phyloP scores from a whole-genome alignment of 2,797 vertebrate genomes.

The Thamnophis elegans region DNA sequence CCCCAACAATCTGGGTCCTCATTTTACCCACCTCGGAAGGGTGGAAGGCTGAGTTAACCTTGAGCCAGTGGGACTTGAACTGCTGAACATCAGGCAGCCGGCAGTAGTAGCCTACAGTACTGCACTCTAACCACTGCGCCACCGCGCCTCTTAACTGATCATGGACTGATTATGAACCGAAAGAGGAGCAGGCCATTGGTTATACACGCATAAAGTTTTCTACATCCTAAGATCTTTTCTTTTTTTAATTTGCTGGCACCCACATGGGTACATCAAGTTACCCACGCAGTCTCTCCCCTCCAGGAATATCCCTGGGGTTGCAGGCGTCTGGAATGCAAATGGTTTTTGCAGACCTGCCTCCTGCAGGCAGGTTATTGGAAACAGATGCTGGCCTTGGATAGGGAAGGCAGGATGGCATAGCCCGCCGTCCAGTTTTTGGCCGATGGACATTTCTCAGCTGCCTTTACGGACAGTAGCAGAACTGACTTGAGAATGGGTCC shows the following conservation, averaged over 20 bases:
- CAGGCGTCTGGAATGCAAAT: constrained; percentile 47
- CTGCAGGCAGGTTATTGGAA: constrained; percentile 45
- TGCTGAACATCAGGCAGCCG: too few relatives aligned
- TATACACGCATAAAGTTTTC: not conserved
- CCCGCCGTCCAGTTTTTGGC: constrained; percentile 4
- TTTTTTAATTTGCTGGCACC: not conserved
- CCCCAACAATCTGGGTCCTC: too few relatives aligned
- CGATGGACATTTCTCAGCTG: constrained; percentile 8
- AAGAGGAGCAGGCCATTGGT: not conserved
- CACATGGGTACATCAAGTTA: not conserved
- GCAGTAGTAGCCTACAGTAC: too few relatives aligned
- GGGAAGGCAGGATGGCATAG: constrained; percentile 12
- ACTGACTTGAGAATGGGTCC: not conserved
- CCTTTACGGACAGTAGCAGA: not conserved
- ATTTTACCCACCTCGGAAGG: too few relatives aligned
- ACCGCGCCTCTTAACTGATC: too few relatives aligned
- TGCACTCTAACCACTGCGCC: too few relatives aligned
- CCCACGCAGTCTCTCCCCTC: not conserved
- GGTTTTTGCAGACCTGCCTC: constrained; percentile 49
- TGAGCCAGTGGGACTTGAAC: too few relatives aligned
- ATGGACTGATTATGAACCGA: not conserved
- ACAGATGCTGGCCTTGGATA: constrained; percentile 50
- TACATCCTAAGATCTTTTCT: not conserved
- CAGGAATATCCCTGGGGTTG: not conserved
- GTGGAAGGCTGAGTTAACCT: too few relatives aligned